Base-by-base conservation (phyloP, 2,888 invertebrate species). In the Tyria jacobaeae region DNA sequence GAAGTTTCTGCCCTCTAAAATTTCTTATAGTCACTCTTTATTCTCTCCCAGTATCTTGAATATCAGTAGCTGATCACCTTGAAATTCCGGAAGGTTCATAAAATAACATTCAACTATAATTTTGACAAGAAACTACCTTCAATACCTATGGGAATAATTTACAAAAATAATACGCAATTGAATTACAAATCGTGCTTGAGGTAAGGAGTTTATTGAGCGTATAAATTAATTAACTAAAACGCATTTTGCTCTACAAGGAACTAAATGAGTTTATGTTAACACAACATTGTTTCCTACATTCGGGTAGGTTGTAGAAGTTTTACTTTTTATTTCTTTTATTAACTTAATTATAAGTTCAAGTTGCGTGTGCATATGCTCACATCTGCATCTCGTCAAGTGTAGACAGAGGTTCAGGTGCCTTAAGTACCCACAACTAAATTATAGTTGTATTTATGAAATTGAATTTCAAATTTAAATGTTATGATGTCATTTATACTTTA, bases 391-490 rank as follows among this genome's bases (percentile, higher is more conserved):
- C n/a, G n/a, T n/a, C n/a, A n/a, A n/a, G n/a, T n/a, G n/a, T n/a
- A n/a, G n/a, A n/a, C n/a, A n/a, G n/a, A n/a, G n/a, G n/a, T n/a
- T n/a, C n/a, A n/a, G n/a, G n/a, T n/a, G n/a, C n/a, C n/a, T n/a
- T n/a, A n/a, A n/a, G n/a, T n/a, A n/a, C n/a, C n/a, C n/a, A n/a
- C n/a, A n/a, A 39, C 57, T 61, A 63, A 51, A 41, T 69, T 60
- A 37, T 49, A 52, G 52, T 78, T 70, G 66, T 73, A 76, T 66
- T 68, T 66, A 62, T 66, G 48, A 64, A 66, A 67, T 64, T 61
- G 62, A 67, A 51, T 10, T 17, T 66, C 37, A 60, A 35, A 59
- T 57, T 63, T 71, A 63, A 54, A 50, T 56, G 55, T 67, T 70
- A 50, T 73, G 39, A 53, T 57, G 53, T 52, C 57, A 57, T 34